phyloP scores from a whole-genome alignment of 1,140 invertebrate genomes.

The Sweltsa coloradensis region DNA sequence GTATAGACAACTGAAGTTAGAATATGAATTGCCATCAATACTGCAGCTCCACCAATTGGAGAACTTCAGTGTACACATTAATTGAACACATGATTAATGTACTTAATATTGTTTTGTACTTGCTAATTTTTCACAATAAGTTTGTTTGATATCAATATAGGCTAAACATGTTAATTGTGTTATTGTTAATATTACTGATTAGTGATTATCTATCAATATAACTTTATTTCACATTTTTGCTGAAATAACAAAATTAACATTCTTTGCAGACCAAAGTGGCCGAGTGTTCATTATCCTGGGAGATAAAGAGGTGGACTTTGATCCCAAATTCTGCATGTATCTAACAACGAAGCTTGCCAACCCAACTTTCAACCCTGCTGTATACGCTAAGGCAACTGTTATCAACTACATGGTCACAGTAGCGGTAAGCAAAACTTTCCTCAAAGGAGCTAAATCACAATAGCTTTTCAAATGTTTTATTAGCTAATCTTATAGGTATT shows the following conservation, averaged over 20 bases:
- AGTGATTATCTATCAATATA: not conserved
- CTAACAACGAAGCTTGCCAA: constrained; percentile 79
- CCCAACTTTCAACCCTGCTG: constrained; percentile 68
- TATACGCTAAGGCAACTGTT: constrained; percentile 74
- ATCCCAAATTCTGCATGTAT: constrained; percentile 74
- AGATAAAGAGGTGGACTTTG: constrained; percentile 80
- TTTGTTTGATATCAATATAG: constrained; percentile 1
- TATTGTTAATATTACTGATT: constrained; percentile 2
- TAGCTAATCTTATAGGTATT: not conserved
- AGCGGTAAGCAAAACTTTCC: constrained; percentile 33
- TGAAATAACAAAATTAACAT: not conserved
- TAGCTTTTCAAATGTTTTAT: not conserved
- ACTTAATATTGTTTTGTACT: too few relatives aligned
- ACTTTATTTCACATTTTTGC: not conserved
- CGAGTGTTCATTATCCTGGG: constrained; percentile 68
- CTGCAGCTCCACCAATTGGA: too few relatives aligned
- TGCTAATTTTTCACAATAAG: not conserved
- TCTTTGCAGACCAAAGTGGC: constrained; percentile 44
- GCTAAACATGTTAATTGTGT: too few relatives aligned
- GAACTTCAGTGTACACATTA: too few relatives aligned
- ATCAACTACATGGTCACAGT: constrained; percentile 86
- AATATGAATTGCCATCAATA: too few relatives aligned
- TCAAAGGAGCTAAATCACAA: not conserved
- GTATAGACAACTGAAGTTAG: too few relatives aligned
- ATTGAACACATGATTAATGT: too few relatives aligned